These are phyloP conservation scores for Hyalella azteca DNA, from an alignment of 2,888 invertebrate genomes.

Conservation along the genomic window DNA sequence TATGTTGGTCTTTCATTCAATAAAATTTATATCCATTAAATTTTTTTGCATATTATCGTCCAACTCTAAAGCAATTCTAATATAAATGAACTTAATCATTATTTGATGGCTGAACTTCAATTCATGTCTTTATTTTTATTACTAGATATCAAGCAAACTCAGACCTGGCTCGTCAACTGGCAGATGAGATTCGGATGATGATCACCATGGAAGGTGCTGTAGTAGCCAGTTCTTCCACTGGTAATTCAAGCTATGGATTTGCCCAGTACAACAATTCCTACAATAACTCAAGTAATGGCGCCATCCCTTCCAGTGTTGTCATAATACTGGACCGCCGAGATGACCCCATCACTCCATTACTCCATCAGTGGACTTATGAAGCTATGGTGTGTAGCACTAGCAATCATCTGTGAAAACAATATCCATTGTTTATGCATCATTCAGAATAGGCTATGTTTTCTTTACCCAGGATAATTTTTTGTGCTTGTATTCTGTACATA, in stretches of 20 bases:
- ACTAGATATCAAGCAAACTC: constrained; percentile 69
- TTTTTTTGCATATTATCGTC: too few species aligned
- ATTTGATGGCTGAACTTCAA: too few species aligned
- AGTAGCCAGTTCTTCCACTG: constrained; percentile 67
- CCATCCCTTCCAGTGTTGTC: constrained; percentile 66
- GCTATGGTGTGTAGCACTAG: constrained; percentile 99
- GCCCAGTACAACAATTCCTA: constrained; percentile 41
- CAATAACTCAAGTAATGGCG: constrained; percentile 20
- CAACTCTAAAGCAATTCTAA: too few species aligned
- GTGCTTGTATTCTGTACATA: too few species aligned
- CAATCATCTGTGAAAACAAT: too few species aligned
- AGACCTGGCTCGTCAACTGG: constrained; percentile 80
- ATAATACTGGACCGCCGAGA: constrained; percentile 90
- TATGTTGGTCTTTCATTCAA: too few species aligned
- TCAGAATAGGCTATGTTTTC: too few species aligned
- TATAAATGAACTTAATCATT: too few species aligned
- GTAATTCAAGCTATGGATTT: neutral
- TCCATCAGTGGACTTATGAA: constrained; percentile 99
- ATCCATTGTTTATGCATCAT: too few species aligned
- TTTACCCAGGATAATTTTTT: too few species aligned
- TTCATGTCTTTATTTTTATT: too few species aligned
- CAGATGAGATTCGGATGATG: constrained; percentile 78
- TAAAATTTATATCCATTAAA: too few species aligned
- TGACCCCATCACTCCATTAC: constrained; percentile 93
- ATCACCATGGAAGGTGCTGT: constrained; percentile 81